These are phyloP conservation scores for Malthinus seriepunctatus DNA, from an alignment of 2,888 invertebrate genomes.

Conservation along the genomic window DNA sequence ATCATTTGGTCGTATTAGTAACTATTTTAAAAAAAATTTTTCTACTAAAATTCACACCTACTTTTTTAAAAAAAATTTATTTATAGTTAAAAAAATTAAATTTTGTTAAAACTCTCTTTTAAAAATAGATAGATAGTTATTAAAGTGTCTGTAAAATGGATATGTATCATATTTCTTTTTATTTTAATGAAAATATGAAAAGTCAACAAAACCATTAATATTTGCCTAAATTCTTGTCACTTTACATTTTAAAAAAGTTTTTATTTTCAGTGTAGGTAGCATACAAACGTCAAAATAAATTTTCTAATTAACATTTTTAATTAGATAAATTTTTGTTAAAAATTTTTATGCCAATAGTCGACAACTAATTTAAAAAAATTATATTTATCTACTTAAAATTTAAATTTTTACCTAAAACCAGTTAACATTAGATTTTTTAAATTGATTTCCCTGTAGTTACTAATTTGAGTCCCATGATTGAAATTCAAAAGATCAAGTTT, in stretches of 20 bases:
- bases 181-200: conserved; percentile 2
- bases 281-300: background rate
- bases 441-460: background rate
- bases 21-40: too few species aligned
- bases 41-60: too few species aligned
- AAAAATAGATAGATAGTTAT: conserved; percentile 6
- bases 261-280: background rate
- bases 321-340: background rate
- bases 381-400: background rate
- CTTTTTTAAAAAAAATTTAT: background rate
- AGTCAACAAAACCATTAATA: conserved; percentile 5
- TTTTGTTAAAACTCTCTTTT: background rate
- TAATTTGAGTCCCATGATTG: too few species aligned
- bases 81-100: background rate
- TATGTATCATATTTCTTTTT: conserved; percentile 6
- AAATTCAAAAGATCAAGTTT: too few species aligned
- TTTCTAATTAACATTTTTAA: conserved; percentile 1
- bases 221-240: conserved; percentile 4
- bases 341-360: background rate
- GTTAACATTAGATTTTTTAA: background rate
- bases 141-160: conserved; percentile 2
- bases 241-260: background rate
- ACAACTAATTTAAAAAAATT: background rate
- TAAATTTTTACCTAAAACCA: background rate
- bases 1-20: too few species aligned